Base-by-base conservation (phyloP, 2,797 vertebrate species). In the Kryptolebias ocellatus region DNA sequence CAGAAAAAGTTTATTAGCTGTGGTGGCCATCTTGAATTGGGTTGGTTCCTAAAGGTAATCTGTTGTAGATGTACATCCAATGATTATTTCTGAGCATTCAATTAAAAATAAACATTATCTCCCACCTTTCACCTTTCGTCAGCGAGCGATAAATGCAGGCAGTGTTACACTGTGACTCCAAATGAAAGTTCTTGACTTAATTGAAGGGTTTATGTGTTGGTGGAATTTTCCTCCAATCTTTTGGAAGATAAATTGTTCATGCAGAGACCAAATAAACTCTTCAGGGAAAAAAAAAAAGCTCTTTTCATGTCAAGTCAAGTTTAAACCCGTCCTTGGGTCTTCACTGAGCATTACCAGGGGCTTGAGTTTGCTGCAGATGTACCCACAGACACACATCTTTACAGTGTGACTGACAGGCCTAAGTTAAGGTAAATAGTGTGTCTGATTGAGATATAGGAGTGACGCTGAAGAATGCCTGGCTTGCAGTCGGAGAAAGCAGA, bases 381-480 rank as follows among this genome's bases (percentile, higher is more conserved):
- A 1, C 4, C 2, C 53, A 50, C 31, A 42, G 28, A 28, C 59
- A 56, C 16, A n/a, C 45, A 53, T 54, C 51, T 14, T 58, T 20
- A 34, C 18, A 17, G 17, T 0, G 0, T 71, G 76, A 82, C 54
- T 80, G 88, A 80, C 69, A 16, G 53, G 3, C 1, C 39, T 44
- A 58, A 76, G 28, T 29, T 70, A 70, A 64, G 50, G 44, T 62
- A 7, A 76, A 64, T 53, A 66, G 58, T 11, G 0, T 57, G 70
- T 62, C 55, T 81, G 65, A 76, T 20, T 42, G 57, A 70, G 73
- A 67, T 62, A 51, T n/a, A 53, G 64, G 5, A 75, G 81, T 81
- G 83, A 83, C 83, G 73, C 27, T 28, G 49, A 81, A 75, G 80
- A 89, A 92, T 91, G 78, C 55, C 70, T 87, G 77, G 83, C 88